Conservation (phyloP, 2,888 invertebrate genomes). For the Caenorhabditis sinica region DNA sequence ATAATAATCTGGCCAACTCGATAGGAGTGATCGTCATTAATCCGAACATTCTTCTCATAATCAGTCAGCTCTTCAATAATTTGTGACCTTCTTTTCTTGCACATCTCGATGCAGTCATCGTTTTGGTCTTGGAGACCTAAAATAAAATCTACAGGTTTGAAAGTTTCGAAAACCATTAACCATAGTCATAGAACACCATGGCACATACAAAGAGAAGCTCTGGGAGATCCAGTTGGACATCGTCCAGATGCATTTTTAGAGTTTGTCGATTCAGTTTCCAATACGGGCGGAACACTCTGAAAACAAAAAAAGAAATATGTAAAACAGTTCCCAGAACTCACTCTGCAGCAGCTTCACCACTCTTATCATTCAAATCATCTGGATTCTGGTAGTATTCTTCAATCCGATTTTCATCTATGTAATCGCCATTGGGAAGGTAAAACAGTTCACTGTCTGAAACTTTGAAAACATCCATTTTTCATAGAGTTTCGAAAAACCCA, state of each 20-base stretch:
- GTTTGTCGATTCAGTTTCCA: constrained; percentile 46
- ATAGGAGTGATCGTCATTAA: constrained; percentile 56
- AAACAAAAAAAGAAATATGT: background rate
- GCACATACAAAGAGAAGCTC: constrained; percentile 49
- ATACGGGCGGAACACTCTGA: constrained; percentile 54
- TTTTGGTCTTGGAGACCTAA: constrained; percentile 55
- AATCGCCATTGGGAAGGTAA: constrained; percentile 48
- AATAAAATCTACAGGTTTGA: background rate
- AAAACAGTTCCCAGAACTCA: constrained; percentile 1
- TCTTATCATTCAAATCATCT: constrained; percentile 47
- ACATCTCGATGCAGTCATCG: constrained; percentile 50
- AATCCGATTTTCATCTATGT: constrained; percentile 42
- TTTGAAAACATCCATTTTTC: background rate
- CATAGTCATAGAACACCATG: constrained; percentile 51
- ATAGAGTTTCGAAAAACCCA: background rate
- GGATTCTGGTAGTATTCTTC: constrained; percentile 52
- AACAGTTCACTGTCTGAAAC: constrained; percentile 53
- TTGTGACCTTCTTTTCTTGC: constrained; percentile 32
- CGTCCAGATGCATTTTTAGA: constrained; percentile 41
- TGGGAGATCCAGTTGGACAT: constrained; percentile 51
- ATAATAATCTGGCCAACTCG: constrained; percentile 60
- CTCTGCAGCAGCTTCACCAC: constrained; percentile 43
- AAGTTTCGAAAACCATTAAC: background rate
- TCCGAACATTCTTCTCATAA: constrained; percentile 55
- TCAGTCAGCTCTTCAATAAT: constrained; percentile 57